Conservation (phyloP, 2,797 vertebrate genomes). For the Borostomias antarcticus region DNA sequence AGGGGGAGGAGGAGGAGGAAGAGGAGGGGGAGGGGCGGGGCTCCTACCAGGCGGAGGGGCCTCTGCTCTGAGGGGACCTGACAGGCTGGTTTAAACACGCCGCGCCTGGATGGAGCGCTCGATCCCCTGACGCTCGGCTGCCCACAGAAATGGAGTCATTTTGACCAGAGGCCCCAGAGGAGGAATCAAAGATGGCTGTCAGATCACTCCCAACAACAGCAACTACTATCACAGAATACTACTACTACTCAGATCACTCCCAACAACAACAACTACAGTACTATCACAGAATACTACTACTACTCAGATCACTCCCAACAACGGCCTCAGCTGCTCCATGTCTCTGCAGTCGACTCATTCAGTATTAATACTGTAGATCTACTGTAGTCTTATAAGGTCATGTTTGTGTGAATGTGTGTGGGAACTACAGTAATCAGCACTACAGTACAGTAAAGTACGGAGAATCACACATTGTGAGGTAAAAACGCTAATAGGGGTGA, state of each 20-base stretch:
- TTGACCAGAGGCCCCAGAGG: constrained; percentile 31
- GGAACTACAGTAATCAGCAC: background rate
- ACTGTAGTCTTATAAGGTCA: background rate
- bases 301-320: background rate
- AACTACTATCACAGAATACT: constrained; percentile 2
- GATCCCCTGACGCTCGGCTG: constrained; percentile 46
- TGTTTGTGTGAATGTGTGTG: background rate
- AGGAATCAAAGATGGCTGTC: constrained; percentile 15
- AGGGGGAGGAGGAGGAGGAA: constrained; percentile 38
- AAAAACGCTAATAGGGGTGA: constrained; percentile 65
- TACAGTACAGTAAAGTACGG: background rate
- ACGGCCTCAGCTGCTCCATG: no score
- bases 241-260: no score
- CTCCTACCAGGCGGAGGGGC: no score
- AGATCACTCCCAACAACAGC: background rate
- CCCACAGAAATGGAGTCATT: constrained; percentile 16
- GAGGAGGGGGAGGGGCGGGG: background rate
- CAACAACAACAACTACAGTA: no score
- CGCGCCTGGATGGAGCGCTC: constrained; percentile 53
- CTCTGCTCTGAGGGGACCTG: constrained; percentile 4
- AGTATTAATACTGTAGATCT: no score
- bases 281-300: no score
- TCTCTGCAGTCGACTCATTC: no score
- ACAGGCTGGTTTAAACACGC: constrained; percentile 61
- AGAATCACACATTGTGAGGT: constrained; percentile 40